phyloP scores from a whole-genome alignment of 2,888 invertebrate species.

The Beris morrisii region DNA sequence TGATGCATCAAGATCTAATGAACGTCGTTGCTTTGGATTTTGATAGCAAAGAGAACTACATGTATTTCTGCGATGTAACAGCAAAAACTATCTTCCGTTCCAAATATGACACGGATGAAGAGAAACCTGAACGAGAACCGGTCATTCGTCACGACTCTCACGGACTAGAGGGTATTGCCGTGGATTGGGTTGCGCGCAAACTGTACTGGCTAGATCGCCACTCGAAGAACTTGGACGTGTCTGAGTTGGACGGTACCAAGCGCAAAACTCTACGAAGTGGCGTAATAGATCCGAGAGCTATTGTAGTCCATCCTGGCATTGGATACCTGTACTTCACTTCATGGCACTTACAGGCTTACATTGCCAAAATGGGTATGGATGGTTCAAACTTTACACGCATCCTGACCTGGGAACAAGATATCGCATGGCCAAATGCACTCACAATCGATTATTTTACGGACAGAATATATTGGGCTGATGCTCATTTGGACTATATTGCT shows the following conservation, averaged over 20 bases:
- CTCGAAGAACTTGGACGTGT: slow-evolving; percentile 91
- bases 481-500: slow-evolving; percentile 96
- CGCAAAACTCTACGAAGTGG: slow-evolving; percentile 86
- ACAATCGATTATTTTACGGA: slow-evolving; percentile 97
- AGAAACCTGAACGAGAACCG: slow-evolving; percentile 71
- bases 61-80: slow-evolving; percentile 96
- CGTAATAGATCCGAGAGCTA: slow-evolving; percentile 90
- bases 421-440: slow-evolving; percentile 98
- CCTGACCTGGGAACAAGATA: slow-evolving; percentile 87
- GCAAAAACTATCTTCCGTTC: slow-evolving; percentile 91
- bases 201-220: slow-evolving; percentile 97
- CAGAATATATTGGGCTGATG: slow-evolving; percentile 96
- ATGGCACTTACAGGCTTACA: slow-evolving; percentile 94
- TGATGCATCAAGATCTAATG: slow-evolving; percentile 91
- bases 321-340: slow-evolving; percentile 95
- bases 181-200: slow-evolving; percentile 96
- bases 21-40: slow-evolving; percentile 97
- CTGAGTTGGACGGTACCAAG: slow-evolving; percentile 89
- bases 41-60: slow-evolving; percentile 77
- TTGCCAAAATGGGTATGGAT: slow-evolving; percentile 96
- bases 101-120: slow-evolving; percentile 61
- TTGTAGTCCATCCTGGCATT: slow-evolving; percentile 91
- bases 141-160: slow-evolving; percentile 91
- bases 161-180: slow-evolving; percentile 94
- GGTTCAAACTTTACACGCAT: slow-evolving; percentile 88